Percentiles rank a stretch among this genome's conserved stretches.
These are phyloP conservation scores for Monopterus albus DNA, from an alignment of 2,113 vertebrate genomes.

Conservation along the genomic window DNA sequence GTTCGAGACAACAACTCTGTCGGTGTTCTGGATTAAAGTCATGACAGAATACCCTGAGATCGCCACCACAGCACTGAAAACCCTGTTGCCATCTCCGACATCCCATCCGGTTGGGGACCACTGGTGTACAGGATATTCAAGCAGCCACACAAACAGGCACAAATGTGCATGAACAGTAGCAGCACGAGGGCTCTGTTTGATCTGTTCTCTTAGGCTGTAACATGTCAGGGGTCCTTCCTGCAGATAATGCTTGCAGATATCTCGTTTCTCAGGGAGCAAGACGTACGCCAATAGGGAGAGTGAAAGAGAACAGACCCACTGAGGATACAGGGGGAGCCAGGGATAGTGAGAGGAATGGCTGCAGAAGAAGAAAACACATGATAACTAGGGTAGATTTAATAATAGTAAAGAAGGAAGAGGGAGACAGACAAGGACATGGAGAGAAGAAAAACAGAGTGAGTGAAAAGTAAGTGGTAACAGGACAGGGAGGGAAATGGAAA, in stretches of 20 bases:
- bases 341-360: neutral
- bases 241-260: constrained; percentile 32
- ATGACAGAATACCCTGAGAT: no score
- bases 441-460: neutral
- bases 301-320: neutral
- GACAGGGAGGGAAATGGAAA: constrained; percentile 12
- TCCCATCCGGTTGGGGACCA: no score
- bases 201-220: constrained; percentile 63
- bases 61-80: no score
- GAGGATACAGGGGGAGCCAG: neutral
- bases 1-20: no score
- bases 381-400: neutral
- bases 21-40: no score
- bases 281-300: neutral
- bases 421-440: neutral
- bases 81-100: no score
- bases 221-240: constrained; percentile 57
- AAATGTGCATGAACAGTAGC: constrained; percentile 59
- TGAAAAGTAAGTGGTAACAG: neutral
- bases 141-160: constrained; percentile 35
- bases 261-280: constrained; percentile 28
- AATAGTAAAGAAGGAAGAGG: neutral
- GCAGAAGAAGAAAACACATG: constrained; percentile 17
- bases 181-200: constrained; percentile 57
- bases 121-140: constrained; percentile 33